Evolutionary conservation across 2,888 invertebrate genomes (phyloP).

Genomic region (Eilema griseolum): DNA sequence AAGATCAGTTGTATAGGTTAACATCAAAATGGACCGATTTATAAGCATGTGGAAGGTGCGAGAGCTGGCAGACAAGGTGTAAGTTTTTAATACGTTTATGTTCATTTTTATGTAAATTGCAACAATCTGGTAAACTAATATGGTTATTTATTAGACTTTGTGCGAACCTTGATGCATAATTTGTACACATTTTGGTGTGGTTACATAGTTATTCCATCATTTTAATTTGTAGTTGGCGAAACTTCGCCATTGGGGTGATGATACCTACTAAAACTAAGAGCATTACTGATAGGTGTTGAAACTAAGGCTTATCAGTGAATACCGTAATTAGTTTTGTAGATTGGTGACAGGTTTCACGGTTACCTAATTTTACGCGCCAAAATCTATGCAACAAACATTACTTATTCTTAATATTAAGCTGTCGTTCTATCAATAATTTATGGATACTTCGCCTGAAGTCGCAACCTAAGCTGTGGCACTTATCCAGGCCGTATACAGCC

Average conservation of each 20-base stretch:
- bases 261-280: conserved; percentile 11
- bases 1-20: conserved; percentile 59
- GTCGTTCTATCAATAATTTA: too few species aligned
- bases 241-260: not conserved
- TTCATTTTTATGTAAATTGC: conserved; percentile 74
- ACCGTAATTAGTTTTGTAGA: conserved; percentile 23
- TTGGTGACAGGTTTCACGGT: conserved; percentile 24
- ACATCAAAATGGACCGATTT: conserved; percentile 89
- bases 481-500: too few species aligned
- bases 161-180: conserved; percentile 28
- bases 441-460: too few species aligned
- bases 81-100: conserved; percentile 86
- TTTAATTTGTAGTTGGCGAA: conserved; percentile 6
- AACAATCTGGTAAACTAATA: conserved; percentile 64
- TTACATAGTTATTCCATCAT: conserved; percentile 3
- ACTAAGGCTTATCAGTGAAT: conserved; percentile 36
- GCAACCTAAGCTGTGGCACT: too few species aligned
- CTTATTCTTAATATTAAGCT: too few species aligned
- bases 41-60: conserved; percentile 99
- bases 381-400: too few species aligned
- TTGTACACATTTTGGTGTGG: conserved; percentile 24
- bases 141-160: conserved; percentile 48
- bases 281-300: conserved; percentile 23
- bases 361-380: conserved; percentile 27
- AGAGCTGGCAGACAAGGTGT: conserved; percentile 99